These are phyloP conservation scores for Euschistus heros DNA, from an alignment of 1,140 invertebrate genomes.

Conservation along the genomic window DNA sequence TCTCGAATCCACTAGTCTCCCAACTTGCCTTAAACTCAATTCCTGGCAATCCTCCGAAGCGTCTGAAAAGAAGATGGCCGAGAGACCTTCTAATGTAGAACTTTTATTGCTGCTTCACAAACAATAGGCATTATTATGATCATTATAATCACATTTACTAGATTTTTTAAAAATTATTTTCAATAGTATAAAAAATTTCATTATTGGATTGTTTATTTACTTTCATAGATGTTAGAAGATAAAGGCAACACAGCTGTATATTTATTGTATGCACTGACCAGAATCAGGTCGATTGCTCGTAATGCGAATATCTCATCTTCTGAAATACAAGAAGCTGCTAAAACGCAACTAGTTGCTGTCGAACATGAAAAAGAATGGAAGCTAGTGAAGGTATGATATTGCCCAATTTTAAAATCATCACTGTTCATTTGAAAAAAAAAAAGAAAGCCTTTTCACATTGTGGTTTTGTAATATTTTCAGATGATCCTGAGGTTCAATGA, in stretches of 20 bases:
- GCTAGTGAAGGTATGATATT: conserved; percentile 66
- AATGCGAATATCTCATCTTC: conserved; percentile 54
- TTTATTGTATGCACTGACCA: conserved; percentile 86
- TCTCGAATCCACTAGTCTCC: no score
- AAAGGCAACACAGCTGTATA: conserved; percentile 98
- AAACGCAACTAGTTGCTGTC: conserved; percentile 51
- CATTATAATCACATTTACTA: no score
- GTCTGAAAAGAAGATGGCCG: no score
- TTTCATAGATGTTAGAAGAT: conserved; percentile 87
- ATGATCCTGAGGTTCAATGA: conserved; percentile 76
- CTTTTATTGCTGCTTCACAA: no score
- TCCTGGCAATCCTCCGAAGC: no score
- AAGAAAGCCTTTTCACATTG: neutral
- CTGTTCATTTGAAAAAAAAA: neutral
- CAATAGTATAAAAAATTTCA: no score
- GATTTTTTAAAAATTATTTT: no score
- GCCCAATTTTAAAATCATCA: neutral
- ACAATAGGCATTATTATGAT: no score
- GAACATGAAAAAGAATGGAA: conserved; percentile 92
- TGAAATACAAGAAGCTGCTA: conserved; percentile 44
- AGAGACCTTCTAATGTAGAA: no score
- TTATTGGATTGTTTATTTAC: conserved; percentile 22
- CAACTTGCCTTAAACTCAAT: no score
- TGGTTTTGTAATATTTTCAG: conserved; percentile 25
- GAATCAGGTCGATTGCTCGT: conserved; percentile 84